Evolutionary conservation across 2,113 vertebrate genomes (phyloP).

Genomic region (Mionectes macconnelli): DNA sequence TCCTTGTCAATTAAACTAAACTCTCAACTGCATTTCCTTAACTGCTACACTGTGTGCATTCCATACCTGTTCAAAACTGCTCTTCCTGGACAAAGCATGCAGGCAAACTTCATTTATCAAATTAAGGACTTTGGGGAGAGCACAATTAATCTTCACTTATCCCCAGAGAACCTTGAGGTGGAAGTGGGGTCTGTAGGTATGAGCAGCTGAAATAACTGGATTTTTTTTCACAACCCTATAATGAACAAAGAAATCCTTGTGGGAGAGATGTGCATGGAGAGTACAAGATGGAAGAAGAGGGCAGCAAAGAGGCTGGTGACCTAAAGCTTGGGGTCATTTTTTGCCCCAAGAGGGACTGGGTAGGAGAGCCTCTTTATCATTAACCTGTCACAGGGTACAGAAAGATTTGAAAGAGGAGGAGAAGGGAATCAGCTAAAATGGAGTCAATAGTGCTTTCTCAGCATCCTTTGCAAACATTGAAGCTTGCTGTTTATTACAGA

Average conservation of each 20-base stretch:
- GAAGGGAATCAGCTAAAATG: background rate
- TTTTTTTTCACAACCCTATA: background rate
- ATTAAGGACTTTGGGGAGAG: background rate
- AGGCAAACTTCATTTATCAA: constrained; percentile 14
- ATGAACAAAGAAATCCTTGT: background rate
- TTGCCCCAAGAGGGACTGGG: background rate
- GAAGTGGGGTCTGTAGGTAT: background rate
- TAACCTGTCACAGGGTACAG: background rate
- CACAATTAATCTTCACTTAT: constrained; percentile 24
- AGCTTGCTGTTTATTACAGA: background rate
- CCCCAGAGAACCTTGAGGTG: background rate
- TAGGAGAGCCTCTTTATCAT: background rate
- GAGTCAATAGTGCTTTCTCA: background rate
- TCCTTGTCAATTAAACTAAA: background rate
- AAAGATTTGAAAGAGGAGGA: background rate
- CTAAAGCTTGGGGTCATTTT: background rate
- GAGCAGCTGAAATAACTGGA: constrained; percentile 2
- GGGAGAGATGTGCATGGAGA: background rate
- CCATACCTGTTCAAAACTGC: background rate
- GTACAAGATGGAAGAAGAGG: background rate
- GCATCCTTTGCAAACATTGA: background rate
- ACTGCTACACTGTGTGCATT: background rate
- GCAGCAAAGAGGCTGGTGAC: background rate
- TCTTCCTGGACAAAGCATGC: background rate
- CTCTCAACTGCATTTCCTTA: background rate